Base-by-base conservation (phyloP, 2,888 invertebrate genomes). In the Polyploca ridens region DNA sequence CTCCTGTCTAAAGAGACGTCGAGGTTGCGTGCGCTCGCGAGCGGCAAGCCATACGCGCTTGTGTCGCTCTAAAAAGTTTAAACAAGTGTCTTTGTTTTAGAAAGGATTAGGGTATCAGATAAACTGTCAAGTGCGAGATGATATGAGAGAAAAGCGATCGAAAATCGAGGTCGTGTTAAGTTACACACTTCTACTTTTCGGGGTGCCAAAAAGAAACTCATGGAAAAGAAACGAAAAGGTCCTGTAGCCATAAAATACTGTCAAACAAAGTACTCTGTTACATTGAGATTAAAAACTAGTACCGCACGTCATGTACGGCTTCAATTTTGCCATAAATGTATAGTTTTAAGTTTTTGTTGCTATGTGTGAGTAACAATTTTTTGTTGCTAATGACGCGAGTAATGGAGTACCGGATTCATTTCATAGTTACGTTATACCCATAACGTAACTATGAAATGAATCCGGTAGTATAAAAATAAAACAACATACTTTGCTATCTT, bases 11-110 rank as follows among this genome's bases (percentile, higher is more conserved):
- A 62, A 7, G 79, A 77, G 44, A 94, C 79, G 70, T 93, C 90
- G 57, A 94, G 70, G 71, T 86, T 88, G 68, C 90, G 88, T 0
- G 87, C 84, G 71, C 91, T 90, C 33, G 90, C 91, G 69, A 94
- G 77, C 3, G 93, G 91, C 62, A 93, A 77, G 3, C 93, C 93
- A 70, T 88, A 87, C 19, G 87, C 84, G 72, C 93, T 94, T 44
- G 86, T 80, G 70, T 92, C 91, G 65, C 93, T 93, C 93, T 94
- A 76, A 62, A 76, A 82, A 70, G 46, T 33, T 61, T 27, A 6
- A n/a, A 13, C 60, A 41, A 14, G 41, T 54, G 19, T 54, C 54
- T 10, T n/a, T 54, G 19, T 54, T n/a, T 46, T 46, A 60, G 54
- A 61, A 38, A 59, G 33, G 10, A 54, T n/a, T 61, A 14, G 19